phyloP scores from a whole-genome alignment of 2,888 invertebrate species.

The Phymatocera aterrima region DNA sequence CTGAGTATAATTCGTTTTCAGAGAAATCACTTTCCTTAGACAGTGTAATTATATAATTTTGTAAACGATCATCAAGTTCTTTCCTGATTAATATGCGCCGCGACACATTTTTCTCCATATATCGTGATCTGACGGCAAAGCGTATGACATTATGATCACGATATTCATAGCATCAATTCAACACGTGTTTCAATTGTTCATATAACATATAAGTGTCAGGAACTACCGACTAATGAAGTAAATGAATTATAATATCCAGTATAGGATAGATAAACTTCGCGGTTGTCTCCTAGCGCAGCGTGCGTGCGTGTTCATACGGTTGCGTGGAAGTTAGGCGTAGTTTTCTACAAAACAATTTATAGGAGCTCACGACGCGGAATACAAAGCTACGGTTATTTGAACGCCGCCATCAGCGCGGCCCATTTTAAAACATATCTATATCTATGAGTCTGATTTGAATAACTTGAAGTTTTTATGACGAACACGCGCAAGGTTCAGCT shows the following conservation, averaged over 20 bases:
- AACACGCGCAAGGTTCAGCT: conserved; percentile 31
- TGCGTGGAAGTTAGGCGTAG: conserved; percentile 35
- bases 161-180: not conserved
- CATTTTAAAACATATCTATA: conserved; percentile 38
- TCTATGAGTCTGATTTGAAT: conserved; percentile 34
- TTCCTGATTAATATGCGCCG: too few relatives aligned
- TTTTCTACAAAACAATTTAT: conserved; percentile 26
- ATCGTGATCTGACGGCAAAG: not conserved
- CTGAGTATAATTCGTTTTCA: too few relatives aligned
- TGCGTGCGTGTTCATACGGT: conserved; percentile 11
- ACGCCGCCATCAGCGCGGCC: conserved; percentile 19
- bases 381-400: conserved; percentile 31
- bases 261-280: not conserved
- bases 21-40: too few relatives aligned
- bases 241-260: not conserved
- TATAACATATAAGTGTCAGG: not conserved
- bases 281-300: not conserved
- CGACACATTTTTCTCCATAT: not conserved
- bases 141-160: not conserved
- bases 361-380: not conserved
- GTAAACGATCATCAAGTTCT: too few relatives aligned
- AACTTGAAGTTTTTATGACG: conserved; percentile 42
- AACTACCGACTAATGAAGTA: not conserved
- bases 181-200: not conserved
- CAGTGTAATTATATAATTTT: too few relatives aligned